Evolutionary conservation across 2,888 invertebrate genomes (phyloP), one percentile per base, ranked within the genome.

Genomic region (Ormia ochracea): DNA sequence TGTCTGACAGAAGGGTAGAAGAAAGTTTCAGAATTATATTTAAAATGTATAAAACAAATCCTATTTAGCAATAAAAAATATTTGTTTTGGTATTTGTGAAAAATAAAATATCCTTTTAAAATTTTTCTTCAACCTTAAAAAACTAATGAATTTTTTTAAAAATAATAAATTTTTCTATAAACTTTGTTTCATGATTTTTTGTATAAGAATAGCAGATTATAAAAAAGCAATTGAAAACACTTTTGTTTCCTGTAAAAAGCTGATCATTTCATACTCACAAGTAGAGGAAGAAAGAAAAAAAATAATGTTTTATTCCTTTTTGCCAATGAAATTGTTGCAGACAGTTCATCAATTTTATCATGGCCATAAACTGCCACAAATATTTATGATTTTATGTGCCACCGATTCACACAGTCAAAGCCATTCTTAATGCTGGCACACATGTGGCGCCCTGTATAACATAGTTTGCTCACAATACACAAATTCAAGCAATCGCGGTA

Each of bases 281-380:
- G 21, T 3, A 33, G 10, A 36, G n/a, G 33, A 33, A 36, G 3
- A 41, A 6, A 5, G 12, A 21, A 31, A 14, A 17, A 10, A 41
- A 17, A 4, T 1, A 6, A 19, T 43, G 23, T 21, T 36, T 31
- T 33, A 23, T 38, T 43, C 38, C 12, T 9, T 58, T 65, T 65
- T 28, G 58, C 31, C 52, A 63, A 45, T 52, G 70, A 79, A 65
- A 69, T 45, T 56, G 65, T 74, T 52, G 52, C 69, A 70, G 28
- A 58, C 69, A 70, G 28, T 58, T 59, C 58, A 74, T 70, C 58
- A 63, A 50, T 21, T 69, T 58, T 74, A 65, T 38, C 69, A 77
- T 56, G 56, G 63, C 17, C 69, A 56, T 70, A 77, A 69, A 56
- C 63, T 48, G 48, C 17, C 23, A 28, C 38, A 69, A 38, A 48